Base-by-base conservation (phyloP, 2,113 vertebrate species). In the Phalacrocorax carbo region DNA sequence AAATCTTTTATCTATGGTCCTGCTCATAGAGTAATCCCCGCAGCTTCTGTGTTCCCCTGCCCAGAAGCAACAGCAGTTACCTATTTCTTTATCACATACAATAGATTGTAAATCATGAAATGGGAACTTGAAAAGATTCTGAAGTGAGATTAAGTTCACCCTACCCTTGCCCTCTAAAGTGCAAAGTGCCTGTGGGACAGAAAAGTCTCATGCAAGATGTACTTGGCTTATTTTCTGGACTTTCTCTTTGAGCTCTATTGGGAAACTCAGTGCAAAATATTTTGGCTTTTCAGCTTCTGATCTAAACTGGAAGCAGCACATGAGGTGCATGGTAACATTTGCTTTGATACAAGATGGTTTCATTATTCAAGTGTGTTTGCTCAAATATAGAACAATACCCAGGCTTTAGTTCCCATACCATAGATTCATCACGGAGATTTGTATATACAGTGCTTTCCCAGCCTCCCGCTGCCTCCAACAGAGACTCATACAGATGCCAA, bases 81-180 rank as follows among this genome's bases (percentile, higher is more conserved):
- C 32, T 69, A 29, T 71, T 65, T 42, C 40, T 20, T 77, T 86
- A 77, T 26, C 60, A 73, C 5, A n/a, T 26, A 73, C 4, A 77
- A 11, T 25, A 54, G 19, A 46, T 29, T 78, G 23, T 58, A 83
- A 88, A 81, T 78, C 22, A 66, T 78, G 18, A 96, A 90, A 86
- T 42, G 42, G 60, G 82, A 94, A 96, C 76, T 88, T 81, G 25
- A 86, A 88, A 82, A 86, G 58, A 83, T 90, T 92, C 42, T 73
- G 64, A 83, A 83, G 40, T 49, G 54, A 88, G 83, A 90, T 78
- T 65, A 92, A 70, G n/a, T 71, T 94, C 20, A 44, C 30, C 6
- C 25, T 72, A 22, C 36, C 40, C 36, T 89, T 87, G 22, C 55
- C 4, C 25, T 38, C 36, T 55, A 13, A 84, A 91, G 36, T 52